Evolutionary conservation across 2,797 vertebrate genomes (phyloP).

Genomic region (Rhinoraja longicauda): DNA sequence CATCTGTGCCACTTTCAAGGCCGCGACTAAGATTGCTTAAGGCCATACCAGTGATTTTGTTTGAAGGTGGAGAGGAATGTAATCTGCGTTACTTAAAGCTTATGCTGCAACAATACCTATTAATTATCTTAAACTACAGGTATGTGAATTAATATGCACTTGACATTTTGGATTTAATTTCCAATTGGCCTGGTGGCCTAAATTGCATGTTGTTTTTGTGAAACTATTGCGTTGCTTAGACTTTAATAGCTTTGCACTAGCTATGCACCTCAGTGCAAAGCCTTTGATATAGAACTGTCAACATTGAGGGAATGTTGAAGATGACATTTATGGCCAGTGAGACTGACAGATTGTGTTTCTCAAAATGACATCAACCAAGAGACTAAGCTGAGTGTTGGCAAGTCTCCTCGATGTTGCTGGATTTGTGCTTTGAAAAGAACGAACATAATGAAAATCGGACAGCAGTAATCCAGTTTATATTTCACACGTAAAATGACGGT

Average conservation of each 20-base stretch:
- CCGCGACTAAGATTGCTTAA: neutral
- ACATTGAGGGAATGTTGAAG: neutral
- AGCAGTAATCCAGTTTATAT: neutral
- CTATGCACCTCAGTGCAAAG: neutral
- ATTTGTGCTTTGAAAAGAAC: neutral
- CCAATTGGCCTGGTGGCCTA: neutral
- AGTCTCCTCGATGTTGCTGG: neutral
- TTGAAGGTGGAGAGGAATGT: neutral
- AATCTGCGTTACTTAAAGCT: neutral
- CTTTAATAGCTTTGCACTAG: neutral
- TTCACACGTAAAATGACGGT: neutral
- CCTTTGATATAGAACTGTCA: neutral
- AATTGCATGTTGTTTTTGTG: neutral
- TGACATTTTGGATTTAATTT: neutral
- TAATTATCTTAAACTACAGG: neutral
- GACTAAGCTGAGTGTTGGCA: neutral
- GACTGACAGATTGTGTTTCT: conserved; percentile 13
- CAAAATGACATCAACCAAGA: neutral
- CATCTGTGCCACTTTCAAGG: neutral
- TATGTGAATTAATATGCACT: neutral
- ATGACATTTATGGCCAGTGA: neutral
- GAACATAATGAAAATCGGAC: neutral
- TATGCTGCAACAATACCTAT: neutral
- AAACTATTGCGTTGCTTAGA: neutral
- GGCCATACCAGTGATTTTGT: neutral